Conservation (phyloP, 2,797 vertebrate species). For the Gallirallus australis region DNA sequence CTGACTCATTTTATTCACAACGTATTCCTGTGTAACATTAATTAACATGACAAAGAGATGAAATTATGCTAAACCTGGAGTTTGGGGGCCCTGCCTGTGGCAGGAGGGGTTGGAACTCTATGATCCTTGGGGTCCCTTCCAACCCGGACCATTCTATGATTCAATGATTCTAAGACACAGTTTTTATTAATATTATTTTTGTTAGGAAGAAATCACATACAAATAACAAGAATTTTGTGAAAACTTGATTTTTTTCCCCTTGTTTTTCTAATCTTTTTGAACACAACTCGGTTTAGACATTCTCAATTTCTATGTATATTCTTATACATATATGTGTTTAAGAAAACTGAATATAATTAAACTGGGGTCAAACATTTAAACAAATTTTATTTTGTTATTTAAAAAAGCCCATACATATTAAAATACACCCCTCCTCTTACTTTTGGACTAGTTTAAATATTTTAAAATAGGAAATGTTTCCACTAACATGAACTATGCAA, state of each 20-base stretch:
- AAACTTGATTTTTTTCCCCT: background rate
- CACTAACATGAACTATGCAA: background rate
- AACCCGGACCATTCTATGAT: too few species aligned
- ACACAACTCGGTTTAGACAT: background rate
- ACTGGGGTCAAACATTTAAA: background rate
- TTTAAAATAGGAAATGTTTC: background rate
- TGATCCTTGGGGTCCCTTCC: too few species aligned
- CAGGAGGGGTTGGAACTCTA: too few species aligned
- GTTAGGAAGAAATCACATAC: background rate
- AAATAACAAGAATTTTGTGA: background rate
- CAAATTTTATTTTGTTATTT: background rate
- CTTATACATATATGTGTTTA: background rate
- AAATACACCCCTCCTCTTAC: background rate
- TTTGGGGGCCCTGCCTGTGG: too few species aligned
- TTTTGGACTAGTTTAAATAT: background rate
- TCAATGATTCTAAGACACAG: too few species aligned
- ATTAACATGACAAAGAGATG: background rate
- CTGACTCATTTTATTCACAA: background rate
- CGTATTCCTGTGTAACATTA: background rate
- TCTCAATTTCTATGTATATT: background rate
- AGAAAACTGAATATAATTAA: background rate
- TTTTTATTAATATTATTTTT: background rate
- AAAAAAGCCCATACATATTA: fast-evolving
- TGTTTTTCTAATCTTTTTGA: background rate
- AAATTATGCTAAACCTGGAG: background rate